Conservation (phyloP, 2,888 invertebrate species). For the Tryphoninae sp. region DNA sequence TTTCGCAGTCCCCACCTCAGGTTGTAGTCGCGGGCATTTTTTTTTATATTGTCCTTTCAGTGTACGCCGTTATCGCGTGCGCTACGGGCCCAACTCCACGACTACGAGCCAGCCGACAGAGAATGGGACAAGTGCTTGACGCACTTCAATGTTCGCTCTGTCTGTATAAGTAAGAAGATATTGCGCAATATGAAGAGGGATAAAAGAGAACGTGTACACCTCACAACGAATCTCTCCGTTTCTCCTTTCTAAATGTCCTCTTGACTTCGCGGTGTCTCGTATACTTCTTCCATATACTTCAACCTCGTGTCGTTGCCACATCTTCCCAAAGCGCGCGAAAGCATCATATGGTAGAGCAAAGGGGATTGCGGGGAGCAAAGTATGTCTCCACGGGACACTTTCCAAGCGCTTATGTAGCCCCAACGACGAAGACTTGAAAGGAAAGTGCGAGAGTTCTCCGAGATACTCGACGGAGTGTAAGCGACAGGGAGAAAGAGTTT, state of each 20-base stretch:
- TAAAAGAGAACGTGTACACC: slow-evolving; percentile 21
- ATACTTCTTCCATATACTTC: slow-evolving; percentile 41
- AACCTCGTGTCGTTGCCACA: slow-evolving; percentile 24
- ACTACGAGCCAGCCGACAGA: slow-evolving; percentile 42
- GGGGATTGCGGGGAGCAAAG: slow-evolving; percentile 51
- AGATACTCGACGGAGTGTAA: slow-evolving; percentile 70
- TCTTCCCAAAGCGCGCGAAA: slow-evolving; percentile 48
- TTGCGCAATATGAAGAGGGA: slow-evolving; percentile 13
- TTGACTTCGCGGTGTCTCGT: slow-evolving; percentile 34
- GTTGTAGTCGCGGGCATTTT: slow-evolving; percentile 49
- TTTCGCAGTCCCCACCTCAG: slow-evolving; percentile 38
- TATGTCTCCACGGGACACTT: slow-evolving; percentile 55
- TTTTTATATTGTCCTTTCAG: slow-evolving; percentile 54
- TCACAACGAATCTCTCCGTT: slow-evolving; percentile 6
- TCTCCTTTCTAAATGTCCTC: slow-evolving; percentile 41
- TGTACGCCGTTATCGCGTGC: slow-evolving; percentile 43
- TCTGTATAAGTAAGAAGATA: slow-evolving; percentile 26
- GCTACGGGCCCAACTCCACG: neutral
- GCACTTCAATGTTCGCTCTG: slow-evolving; percentile 53
- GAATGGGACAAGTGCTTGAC: slow-evolving; percentile 19
- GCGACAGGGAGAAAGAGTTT: slow-evolving; percentile 39
- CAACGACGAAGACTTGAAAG: slow-evolving; percentile 75
- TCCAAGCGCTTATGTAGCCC: slow-evolving; percentile 54
- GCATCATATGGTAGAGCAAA: slow-evolving; percentile 35
- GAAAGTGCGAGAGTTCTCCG: slow-evolving; percentile 71